phyloP scores from a whole-genome alignment of 2,888 invertebrate species.

The Coenonympha arcania region DNA sequence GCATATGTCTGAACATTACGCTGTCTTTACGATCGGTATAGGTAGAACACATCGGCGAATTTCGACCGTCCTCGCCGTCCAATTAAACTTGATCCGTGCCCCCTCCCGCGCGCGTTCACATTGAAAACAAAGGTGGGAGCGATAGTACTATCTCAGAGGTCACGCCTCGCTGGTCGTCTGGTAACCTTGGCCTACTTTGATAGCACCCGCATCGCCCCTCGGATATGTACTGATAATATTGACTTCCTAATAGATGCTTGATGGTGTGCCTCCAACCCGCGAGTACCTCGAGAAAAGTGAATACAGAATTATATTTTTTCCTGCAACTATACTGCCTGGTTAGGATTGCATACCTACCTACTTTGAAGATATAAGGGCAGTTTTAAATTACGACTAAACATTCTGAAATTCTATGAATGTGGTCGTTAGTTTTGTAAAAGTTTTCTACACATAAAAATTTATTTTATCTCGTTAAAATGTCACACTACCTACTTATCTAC shows the following conservation, averaged over 20 bases:
- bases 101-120: conserved; percentile 29
- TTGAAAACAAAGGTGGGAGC: conserved; percentile 31
- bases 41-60: conserved; percentile 37
- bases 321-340: too few species aligned
- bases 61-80: conserved; percentile 42
- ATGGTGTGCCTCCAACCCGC: conserved; percentile 10
- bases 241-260: conserved; percentile 47
- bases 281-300: too few species aligned
- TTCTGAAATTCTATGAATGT: too few species aligned
- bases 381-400: too few species aligned
- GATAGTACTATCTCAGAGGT: conserved; percentile 39
- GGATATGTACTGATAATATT: conserved; percentile 43
- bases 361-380: too few species aligned
- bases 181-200: conserved; percentile 64
- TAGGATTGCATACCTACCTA: too few species aligned
- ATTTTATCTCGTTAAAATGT: too few species aligned
- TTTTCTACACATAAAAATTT: too few species aligned
- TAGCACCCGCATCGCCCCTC: conserved; percentile 42
- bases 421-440: too few species aligned
- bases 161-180: conserved; percentile 41
- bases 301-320: too few species aligned
- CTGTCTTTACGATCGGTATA: neutral
- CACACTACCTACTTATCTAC: too few species aligned
- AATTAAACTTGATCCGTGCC: conserved; percentile 34
- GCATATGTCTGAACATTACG: neutral